Conservation (phyloP, 2,113 vertebrate genomes). For the Rhynchomys soricoides region DNA sequence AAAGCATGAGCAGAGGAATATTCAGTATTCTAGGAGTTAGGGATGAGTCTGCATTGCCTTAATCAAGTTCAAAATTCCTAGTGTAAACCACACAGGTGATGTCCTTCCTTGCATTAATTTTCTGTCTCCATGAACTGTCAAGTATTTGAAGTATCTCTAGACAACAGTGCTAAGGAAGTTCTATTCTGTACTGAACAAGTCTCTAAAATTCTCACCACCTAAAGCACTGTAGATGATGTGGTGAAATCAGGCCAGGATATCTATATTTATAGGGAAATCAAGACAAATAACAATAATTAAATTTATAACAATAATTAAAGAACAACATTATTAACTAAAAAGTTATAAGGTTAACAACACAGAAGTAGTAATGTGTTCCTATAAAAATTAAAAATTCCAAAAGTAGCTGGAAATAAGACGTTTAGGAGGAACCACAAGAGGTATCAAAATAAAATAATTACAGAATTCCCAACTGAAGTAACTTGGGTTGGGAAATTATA, state of each 20-base stretch:
- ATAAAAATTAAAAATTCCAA: slow-evolving; percentile 31
- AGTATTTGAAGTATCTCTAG: not conserved
- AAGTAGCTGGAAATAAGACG: not conserved
- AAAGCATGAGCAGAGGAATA: not conserved
- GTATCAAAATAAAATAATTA: slow-evolving; percentile 27
- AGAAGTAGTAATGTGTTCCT: not conserved
- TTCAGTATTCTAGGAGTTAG: not conserved
- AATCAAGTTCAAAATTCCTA: not conserved
- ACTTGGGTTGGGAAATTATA: not conserved
- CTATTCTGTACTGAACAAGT: not conserved
- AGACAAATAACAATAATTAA: not conserved
- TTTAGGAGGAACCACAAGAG: not conserved
- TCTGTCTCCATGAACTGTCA: not conserved
- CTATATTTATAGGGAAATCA: slow-evolving; percentile 38
- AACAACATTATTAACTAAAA: not conserved
- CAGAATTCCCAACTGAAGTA: slow-evolving; percentile 2
- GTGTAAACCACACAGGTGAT: not conserved
- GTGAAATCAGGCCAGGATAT: not conserved
- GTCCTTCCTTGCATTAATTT: not conserved
- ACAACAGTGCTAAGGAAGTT: not conserved
- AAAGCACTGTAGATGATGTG: not conserved
- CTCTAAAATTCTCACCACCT: not conserved
- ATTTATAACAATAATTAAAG: not conserved
- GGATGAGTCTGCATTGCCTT: not conserved
- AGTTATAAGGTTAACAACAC: not conserved